Conservation (phyloP, 2,888 invertebrate genomes). For the Drosophila nigritarsus region DNA sequence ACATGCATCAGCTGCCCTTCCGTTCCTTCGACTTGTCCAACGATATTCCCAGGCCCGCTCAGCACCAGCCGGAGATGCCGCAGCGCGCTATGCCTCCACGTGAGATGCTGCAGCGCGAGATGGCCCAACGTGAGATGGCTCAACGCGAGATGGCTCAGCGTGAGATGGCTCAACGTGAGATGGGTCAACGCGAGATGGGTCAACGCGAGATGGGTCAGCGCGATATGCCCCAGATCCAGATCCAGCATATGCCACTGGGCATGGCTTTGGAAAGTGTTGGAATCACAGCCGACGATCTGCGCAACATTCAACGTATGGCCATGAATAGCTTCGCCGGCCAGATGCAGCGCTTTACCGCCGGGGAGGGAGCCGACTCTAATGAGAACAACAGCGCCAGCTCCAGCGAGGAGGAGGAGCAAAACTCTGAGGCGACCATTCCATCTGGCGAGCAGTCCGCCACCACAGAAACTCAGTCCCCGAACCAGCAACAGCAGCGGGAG, state of each 20-base stretch:
- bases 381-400: conserved; percentile 71
- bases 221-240: conserved; percentile 76
- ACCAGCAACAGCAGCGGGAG: conserved; percentile 27
- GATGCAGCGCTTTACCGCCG: conserved; percentile 82
- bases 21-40: conserved; percentile 84
- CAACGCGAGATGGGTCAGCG: conserved; percentile 57
- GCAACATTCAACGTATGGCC: conserved; percentile 85
- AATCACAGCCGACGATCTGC: conserved; percentile 85
- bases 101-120: conserved; percentile 30
- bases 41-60: conserved; percentile 81
- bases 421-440: conserved; percentile 45
- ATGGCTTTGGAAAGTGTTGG: conserved; percentile 84
- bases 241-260: conserved; percentile 84
- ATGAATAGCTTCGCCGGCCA: conserved; percentile 84
- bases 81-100: conserved; percentile 57
- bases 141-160: conserved; percentile 57
- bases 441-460: conserved; percentile 58
- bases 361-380: conserved; percentile 79
- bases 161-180: conserved; percentile 52
- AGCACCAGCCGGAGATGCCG: conserved; percentile 69
- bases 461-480: conserved; percentile 52
- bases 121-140: conserved; percentile 48
- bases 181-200: conserved; percentile 66
- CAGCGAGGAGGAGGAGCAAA: conserved; percentile 77
- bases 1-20: conserved; percentile 86